A percentile compares a stretch with the other conserved stretches of the same genome.
These are phyloP conservation scores for Zoroaster sp. DNA, from an alignment of 53 echinoderm and acorn worm species.

Conservation along the genomic window DNA sequence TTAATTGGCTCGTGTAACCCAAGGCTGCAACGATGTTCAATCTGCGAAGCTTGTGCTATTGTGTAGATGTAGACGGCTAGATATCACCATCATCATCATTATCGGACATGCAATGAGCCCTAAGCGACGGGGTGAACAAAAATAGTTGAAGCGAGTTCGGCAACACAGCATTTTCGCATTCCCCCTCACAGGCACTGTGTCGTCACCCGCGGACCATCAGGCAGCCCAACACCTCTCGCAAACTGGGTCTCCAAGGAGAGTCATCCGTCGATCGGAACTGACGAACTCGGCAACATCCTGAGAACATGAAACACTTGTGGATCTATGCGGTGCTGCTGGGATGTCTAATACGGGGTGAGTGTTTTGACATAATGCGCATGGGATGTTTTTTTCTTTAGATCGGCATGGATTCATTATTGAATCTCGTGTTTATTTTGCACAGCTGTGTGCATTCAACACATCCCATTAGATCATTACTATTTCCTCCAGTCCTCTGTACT, in stretches of 20 bases:
- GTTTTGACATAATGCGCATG: neutral
- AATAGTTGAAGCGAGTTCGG: neutral
- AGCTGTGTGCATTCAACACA: neutral
- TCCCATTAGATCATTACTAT: neutral
- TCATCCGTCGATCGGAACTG: neutral
- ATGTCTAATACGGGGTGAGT: slow-evolving; percentile 38
- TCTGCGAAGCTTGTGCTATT: slow-evolving; percentile 25
- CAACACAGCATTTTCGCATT: neutral
- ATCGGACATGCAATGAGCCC: neutral
- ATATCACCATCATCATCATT: neutral
- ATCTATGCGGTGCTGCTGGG: neutral
- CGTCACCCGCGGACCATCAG: neutral
- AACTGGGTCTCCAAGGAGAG: neutral
- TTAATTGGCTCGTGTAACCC: slow-evolving; percentile 46
- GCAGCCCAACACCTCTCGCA: neutral
- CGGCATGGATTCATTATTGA: neutral
- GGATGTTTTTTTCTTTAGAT: neutral
- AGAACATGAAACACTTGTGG: slow-evolving; percentile 49
- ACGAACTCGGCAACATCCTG: neutral
- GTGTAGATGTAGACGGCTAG: neutral
- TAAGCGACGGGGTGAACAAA: neutral
- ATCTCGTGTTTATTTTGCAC: neutral
- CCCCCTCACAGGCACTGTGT: neutral
- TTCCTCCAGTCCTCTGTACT: neutral
- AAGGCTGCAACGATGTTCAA: slow-evolving; percentile 33